phyloP scores from a whole-genome alignment of 2,113 vertebrate species.

The Micromys minutus region DNA sequence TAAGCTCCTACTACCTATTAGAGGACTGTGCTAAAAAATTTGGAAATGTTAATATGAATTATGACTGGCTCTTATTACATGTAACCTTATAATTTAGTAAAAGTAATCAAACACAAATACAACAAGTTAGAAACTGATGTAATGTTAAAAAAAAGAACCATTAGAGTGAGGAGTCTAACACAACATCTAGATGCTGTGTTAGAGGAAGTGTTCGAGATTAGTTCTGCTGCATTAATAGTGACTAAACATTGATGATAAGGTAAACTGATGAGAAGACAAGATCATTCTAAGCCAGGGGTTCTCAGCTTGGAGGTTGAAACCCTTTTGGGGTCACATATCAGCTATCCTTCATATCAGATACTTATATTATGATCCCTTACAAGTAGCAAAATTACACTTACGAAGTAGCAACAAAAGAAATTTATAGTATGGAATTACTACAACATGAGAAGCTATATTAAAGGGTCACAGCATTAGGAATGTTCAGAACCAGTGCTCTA shows the following conservation, averaged over 20 bases:
- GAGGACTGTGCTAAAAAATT: neutral
- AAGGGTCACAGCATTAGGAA: neutral
- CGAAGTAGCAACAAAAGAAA: neutral
- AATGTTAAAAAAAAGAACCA: neutral
- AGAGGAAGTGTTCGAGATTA: neutral
- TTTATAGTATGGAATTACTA: neutral
- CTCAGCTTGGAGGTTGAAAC: neutral
- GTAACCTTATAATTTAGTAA: constrained; percentile 48
- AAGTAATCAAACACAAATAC: neutral
- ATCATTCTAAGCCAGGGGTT: neutral
- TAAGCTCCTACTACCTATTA: neutral
- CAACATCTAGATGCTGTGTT: neutral
- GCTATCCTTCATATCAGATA: neutral
- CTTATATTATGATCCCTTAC: neutral
- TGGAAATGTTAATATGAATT: constrained; percentile 46
- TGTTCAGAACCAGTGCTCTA: neutral
- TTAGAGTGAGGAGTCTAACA: neutral
- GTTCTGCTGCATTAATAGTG: neutral
- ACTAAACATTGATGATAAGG: constrained; percentile 10
- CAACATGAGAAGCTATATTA: too few relatives aligned
- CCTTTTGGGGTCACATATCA: neutral
- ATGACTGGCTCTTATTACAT: neutral
- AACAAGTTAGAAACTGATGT: neutral
- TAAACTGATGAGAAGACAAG: neutral
- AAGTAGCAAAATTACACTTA: neutral